Percentiles rank a stretch among this genome's conserved stretches.
Evolutionary conservation across 1,140 invertebrate genomes (phyloP).

Genomic region (Atta colombica): DNA sequence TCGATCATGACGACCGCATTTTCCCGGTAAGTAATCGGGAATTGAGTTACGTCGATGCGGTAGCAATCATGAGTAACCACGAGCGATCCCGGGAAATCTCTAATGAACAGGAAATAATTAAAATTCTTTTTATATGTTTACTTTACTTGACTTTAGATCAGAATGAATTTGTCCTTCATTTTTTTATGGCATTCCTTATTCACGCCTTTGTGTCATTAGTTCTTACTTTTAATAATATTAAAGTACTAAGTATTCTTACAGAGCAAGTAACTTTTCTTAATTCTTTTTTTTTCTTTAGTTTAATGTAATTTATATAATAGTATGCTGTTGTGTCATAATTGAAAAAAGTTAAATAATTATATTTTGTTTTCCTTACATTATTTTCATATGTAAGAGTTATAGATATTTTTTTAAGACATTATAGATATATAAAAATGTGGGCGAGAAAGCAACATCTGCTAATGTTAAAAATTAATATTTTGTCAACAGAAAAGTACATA

Average conservation of each 20-base stretch:
- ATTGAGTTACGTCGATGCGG: constrained; percentile 47
- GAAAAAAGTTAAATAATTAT: constrained; percentile 12
- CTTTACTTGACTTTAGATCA: not conserved
- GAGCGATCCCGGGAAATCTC: constrained; percentile 14
- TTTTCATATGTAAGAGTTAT: not conserved
- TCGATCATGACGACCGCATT: constrained; percentile 44
- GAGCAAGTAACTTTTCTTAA: not conserved
- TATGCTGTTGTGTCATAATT: not conserved
- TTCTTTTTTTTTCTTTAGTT: constrained; percentile 10
- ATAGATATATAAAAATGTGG: not conserved
- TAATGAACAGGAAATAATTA: constrained; percentile 49
- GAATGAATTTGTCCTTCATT: not conserved
- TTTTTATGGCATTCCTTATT: not conserved
- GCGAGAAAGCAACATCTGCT: not conserved
- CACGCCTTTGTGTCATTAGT: not conserved
- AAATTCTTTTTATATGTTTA: constrained; percentile 16
- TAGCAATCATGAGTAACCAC: constrained; percentile 44
- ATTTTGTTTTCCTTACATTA: not conserved
- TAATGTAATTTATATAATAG: not conserved
- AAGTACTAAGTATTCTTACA: constrained; percentile 12
- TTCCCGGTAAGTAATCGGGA: constrained; percentile 44
- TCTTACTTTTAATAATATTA: not conserved
- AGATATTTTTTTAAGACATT: not conserved
- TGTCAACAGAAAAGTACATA: not conserved
- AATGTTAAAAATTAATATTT: constrained; percentile 15